Conservation (phyloP, 1,140 invertebrate species). For the Aculops lycopersici region DNA sequence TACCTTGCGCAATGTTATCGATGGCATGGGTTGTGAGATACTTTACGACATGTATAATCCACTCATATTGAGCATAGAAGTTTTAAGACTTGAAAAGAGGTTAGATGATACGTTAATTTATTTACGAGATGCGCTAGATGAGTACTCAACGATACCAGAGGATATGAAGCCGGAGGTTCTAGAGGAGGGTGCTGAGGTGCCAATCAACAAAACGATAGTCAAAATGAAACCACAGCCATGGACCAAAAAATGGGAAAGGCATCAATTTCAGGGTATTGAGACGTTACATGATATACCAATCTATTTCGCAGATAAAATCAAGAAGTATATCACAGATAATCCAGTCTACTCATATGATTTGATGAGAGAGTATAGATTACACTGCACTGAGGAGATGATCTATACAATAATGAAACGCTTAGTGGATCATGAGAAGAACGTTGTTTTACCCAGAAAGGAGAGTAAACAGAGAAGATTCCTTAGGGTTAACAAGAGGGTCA, state of each 20-base stretch:
- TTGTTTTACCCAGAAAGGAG: constrained; percentile 29
- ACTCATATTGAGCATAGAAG: constrained; percentile 53
- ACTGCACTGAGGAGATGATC: constrained; percentile 57
- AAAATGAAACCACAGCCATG: constrained; percentile 53
- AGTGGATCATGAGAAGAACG: constrained; percentile 30
- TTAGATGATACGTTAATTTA: constrained; percentile 65
- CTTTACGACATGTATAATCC: constrained; percentile 78
- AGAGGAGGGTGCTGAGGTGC: constrained; percentile 38
- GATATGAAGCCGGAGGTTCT: constrained; percentile 45
- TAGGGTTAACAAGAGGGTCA: no score
- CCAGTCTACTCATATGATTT: constrained; percentile 51
- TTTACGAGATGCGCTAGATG: constrained; percentile 58
- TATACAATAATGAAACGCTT: constrained; percentile 48
- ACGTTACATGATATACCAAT: constrained; percentile 11
- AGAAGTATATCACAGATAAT: constrained; percentile 31
- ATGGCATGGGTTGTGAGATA: constrained; percentile 48
- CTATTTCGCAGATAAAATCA: constrained; percentile 23
- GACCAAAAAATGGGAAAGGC: constrained; percentile 45
- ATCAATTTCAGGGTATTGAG: constrained; percentile 29
- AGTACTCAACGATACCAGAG: constrained; percentile 68
- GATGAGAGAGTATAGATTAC: constrained; percentile 60
- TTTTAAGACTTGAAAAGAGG: constrained; percentile 60
- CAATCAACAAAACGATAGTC: constrained; percentile 55
- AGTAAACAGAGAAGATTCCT: constrained; percentile 27
- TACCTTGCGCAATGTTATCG: constrained; percentile 63